Base-by-base conservation (phyloP, 2,797 vertebrate genomes). In the Novumbra hubbsi region DNA sequence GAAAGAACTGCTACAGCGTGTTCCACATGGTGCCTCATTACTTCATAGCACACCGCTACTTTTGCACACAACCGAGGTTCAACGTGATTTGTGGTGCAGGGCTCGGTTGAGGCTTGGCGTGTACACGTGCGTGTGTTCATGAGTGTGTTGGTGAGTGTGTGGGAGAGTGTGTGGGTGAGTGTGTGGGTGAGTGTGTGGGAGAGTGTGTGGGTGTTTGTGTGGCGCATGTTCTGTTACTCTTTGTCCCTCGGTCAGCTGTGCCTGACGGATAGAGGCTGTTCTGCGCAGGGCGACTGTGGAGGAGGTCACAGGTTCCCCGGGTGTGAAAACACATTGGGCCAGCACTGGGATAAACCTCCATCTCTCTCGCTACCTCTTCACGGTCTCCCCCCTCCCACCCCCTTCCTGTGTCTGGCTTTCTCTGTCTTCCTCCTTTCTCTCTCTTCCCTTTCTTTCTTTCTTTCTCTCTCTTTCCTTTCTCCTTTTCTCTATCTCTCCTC, bases 231-330 rank as follows among this genome's bases (percentile, higher is more conserved):
- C 41, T 45, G 41, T 45, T 45, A 5, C 41, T 45, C 41, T 55
- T 48, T 70, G 48, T 70, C 48, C 68, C 32, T 52, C 30, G 17
- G 68, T 17, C 48, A 52, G 28, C 68, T 70, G 68, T 52, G 67
- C 38, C 67, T 49, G 70, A 60, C 19, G 12, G 57, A 60, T 34
- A 38, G 55, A 32, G 5, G 70, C 15, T 55, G 24, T 38, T 71
- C 52, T 52, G 30, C 16, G 9, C 17, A 30, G 48, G 48, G 27
- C 17, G 24, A 50, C 48, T 52, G 68, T 70, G 27, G 24, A 70
- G 28, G 17, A 50, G 68, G 68, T 70, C 49, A 11, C 68, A 24
- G 55, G 55, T 11, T 60, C 55, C 3, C 21, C 12, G n/a, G 9
- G 12, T 45, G 45, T 68, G 66, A 68, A 16, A 70, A 28, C 68